phyloP scores from a whole-genome alignment of 2,113 vertebrate genomes.

The Microtus ochrogaster region DNA sequence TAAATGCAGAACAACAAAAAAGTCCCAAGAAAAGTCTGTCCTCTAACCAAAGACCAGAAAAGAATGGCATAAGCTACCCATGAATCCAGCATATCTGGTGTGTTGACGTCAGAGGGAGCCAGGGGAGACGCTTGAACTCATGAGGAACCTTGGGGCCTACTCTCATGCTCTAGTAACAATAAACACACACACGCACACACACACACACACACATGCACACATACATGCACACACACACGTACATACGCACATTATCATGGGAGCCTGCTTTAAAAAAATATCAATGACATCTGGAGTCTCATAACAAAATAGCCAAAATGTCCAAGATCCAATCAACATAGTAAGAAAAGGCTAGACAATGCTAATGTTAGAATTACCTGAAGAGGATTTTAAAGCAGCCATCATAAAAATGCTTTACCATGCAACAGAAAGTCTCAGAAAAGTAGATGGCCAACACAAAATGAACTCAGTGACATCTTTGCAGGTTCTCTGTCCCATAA shows the following conservation, averaged over 20 bases:
- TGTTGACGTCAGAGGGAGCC: background rate
- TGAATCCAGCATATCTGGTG: background rate
- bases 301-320: background rate
- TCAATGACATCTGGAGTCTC: background rate
- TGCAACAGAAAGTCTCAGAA: background rate
- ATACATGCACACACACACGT: background rate
- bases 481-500: background rate
- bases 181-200: no score
- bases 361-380: background rate
- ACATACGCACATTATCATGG: background rate
- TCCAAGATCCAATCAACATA: background rate
- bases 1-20: background rate
- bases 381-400: background rate
- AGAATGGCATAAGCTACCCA: background rate
- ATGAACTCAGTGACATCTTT: background rate
- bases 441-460: background rate
- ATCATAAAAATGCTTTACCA: background rate
- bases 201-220: no score
- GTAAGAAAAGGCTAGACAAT: background rate
- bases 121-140: background rate
- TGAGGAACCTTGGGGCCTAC: background rate
- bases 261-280: background rate
- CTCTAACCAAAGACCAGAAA: background rate
- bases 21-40: background rate
- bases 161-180: no score